Evolutionary conservation across 2,888 invertebrate species (phyloP).

Genomic region (Lathronympha strigana): DNA sequence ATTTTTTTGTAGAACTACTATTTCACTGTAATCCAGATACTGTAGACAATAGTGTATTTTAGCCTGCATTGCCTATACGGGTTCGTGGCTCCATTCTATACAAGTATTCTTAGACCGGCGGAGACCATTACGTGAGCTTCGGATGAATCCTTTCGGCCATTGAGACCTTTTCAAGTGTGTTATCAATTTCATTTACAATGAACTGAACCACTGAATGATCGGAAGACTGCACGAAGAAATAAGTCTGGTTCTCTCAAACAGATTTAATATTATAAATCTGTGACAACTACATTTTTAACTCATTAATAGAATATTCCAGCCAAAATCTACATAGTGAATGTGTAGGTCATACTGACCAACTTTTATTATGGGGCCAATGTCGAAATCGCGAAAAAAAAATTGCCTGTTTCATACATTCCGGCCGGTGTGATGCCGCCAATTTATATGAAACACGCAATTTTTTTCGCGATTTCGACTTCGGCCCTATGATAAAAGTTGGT

Average conservation of each 20-base stretch:
- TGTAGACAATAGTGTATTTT: conserved; percentile 5
- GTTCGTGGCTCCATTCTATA: background rate
- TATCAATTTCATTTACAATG: conserved; percentile 6
- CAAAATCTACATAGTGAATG: too few relatives aligned
- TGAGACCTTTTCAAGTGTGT: background rate
- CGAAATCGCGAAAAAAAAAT: too few relatives aligned
- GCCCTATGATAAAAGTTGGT: too few relatives aligned
- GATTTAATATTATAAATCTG: background rate
- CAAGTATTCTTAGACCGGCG: background rate
- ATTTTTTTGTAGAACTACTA: background rate
- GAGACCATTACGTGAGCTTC: background rate
- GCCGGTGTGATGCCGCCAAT: too few relatives aligned
- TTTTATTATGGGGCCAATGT: too few relatives aligned
- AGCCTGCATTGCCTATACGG: conserved; percentile 4
- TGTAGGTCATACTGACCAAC: too few relatives aligned
- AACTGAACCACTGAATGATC: background rate
- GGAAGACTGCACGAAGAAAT: too few relatives aligned
- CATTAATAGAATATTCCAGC: background rate
- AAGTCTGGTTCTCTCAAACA: too few relatives aligned
- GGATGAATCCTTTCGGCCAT: background rate
- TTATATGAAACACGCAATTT: too few relatives aligned
- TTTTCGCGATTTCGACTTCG: too few relatives aligned
- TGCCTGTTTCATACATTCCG: too few relatives aligned
- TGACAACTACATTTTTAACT: background rate
- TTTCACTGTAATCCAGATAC: background rate